A percentile compares a stretch with the other conserved stretches of the same genome.
Conservation (phyloP, 2,797 vertebrate species). For the Crossoptilon crossoptilon region DNA sequence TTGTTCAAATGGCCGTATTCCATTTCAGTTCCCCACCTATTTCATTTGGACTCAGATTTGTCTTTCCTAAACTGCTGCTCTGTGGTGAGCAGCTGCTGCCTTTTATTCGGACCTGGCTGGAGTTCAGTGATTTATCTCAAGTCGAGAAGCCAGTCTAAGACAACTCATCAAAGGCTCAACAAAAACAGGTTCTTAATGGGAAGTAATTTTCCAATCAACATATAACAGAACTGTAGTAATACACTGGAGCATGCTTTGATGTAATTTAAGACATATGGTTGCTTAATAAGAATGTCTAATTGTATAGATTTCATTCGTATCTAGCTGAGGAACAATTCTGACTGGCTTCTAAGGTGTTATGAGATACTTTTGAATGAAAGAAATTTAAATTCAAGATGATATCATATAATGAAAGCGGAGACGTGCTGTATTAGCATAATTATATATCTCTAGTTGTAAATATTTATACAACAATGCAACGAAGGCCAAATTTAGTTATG, state of each 20-base stretch:
- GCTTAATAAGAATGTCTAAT: constrained; percentile 16
- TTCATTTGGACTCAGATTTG: neutral
- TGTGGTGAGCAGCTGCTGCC: constrained; percentile 29
- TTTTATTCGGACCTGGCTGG: constrained; percentile 33
- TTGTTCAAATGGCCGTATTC: neutral
- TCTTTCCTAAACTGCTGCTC: neutral
- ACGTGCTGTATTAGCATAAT: constrained; percentile 30
- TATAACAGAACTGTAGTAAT: neutral
- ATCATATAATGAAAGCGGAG: constrained; percentile 5
- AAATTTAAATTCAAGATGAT: constrained; percentile 31
- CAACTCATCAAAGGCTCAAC: constrained; percentile 35
- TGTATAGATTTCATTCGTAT: neutral
- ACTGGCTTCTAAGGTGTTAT: neutral
- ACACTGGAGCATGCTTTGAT: neutral
- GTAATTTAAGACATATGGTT: neutral
- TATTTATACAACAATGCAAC: constrained; percentile 40
- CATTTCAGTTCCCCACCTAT: neutral
- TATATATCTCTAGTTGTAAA: constrained; percentile 35
- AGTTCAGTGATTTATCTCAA: constrained; percentile 11
- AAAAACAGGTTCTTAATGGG: constrained; percentile 48
- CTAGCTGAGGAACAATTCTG: neutral
- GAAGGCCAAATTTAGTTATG: neutral
- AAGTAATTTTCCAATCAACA: constrained; percentile 58
- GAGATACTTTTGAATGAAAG: neutral
- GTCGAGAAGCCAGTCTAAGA: neutral